Conservation (phyloP, 2,113 vertebrate genomes). For the Periophthalmus modestus region DNA sequence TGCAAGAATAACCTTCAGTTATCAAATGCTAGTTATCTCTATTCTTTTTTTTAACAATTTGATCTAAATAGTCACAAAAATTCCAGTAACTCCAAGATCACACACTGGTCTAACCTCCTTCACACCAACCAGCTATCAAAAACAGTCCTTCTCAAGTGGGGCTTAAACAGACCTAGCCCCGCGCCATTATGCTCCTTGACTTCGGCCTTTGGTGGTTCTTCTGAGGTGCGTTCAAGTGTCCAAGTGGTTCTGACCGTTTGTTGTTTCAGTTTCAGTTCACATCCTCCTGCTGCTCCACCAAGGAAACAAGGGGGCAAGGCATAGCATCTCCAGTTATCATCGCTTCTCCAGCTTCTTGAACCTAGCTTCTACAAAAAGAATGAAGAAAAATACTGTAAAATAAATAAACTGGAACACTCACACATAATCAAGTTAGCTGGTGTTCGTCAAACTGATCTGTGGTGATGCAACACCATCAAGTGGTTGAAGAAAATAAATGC, state of each 20-base stretch:
- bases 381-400: constrained; percentile 10
- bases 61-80: neutral
- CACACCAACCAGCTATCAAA: constrained; percentile 15
- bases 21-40: neutral
- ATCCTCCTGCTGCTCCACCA: constrained; percentile 41
- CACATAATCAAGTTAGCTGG: neutral
- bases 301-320: constrained; percentile 23
- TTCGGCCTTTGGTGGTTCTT: constrained; percentile 36
- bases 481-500: neutral
- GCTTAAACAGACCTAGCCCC: constrained; percentile 14
- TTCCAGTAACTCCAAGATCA: constrained; percentile 1
- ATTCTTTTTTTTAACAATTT: neutral
- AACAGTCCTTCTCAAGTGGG: constrained; percentile 19
- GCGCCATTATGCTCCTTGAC: constrained; percentile 6
- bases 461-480: constrained; percentile 28
- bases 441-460: neutral
- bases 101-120: neutral
- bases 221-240: constrained; percentile 28
- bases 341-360: constrained; percentile 77
- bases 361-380: constrained; percentile 63
- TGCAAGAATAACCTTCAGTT: neutral
- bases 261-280: constrained; percentile 60
- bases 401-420: neutral
- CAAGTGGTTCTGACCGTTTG: constrained; percentile 38
- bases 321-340: constrained; percentile 41